Base-by-base conservation (phyloP, 2,113 vertebrate species). In the Apteryx mantelli region DNA sequence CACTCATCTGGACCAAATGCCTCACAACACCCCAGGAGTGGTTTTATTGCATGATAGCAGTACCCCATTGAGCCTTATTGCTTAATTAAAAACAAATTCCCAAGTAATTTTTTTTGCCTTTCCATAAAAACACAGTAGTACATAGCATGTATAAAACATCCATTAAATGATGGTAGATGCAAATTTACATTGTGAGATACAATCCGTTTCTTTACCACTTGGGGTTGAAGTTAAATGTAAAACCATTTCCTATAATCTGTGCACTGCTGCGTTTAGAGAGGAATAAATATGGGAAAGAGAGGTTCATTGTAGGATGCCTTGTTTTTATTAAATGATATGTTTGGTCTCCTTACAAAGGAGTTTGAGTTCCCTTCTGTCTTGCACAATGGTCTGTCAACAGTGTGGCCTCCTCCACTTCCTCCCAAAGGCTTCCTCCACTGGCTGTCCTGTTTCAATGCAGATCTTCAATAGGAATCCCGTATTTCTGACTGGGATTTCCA, bases 11-110 rank as follows among this genome's bases (percentile, higher is more conserved):
- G 95, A 96, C 97, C 93, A 78, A 97, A 97, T 95, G 96, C 96
- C 92, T 97, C 91, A 93, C 92, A 93, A 91, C 96, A 95, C 97
- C 96, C 98, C 61, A 36, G 98, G 98, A 97, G 96, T 53, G 53
- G 96, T 91, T 97, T 98, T 95, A 98, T 91, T 93, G 93, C 96
- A 70, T 55, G 58, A 95, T 94, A 95, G 94, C 96, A 97, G 86
- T 96, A 96, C 93, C 96, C 97, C 93, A 95, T 96, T 77, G 89
- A 97, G 98, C 84, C 96, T 98, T 97, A 97, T 95, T 97, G 98
- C 97, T 98, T 98, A 98, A 98, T 98, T 98, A 98, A 98, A 98
- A 98, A 97, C 97, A 98, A 98, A 98, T 98, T 98, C 95, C 97
- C 85, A 84, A 97, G 97, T 97, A 97, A 98, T 97, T 97, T 96